Base-by-base conservation (phyloP, 2,113 vertebrate species). In the Pandion haliaetus region DNA sequence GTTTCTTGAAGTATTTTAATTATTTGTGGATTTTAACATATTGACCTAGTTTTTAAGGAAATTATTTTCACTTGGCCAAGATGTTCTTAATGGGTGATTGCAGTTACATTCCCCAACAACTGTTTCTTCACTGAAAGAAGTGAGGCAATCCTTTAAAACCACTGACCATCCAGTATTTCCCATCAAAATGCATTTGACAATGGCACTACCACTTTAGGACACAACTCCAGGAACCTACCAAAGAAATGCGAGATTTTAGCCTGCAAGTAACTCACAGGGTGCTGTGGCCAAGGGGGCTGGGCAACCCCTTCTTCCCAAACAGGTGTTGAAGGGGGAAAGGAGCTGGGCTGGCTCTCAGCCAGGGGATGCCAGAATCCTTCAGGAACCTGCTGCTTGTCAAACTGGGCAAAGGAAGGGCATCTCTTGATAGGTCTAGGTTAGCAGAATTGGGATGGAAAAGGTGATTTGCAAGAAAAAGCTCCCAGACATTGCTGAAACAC, bases 221-320 rank as follows among this genome's bases (percentile, higher is more conserved):
- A 54, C 21, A 47, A 47, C 15, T 73, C 34, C 52, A 65, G 55
- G 47, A 71, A 63, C 9, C 6, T 36, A 55, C 17, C 8, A 40
- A 70, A 79, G 17, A 69, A 70, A 70, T 31, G 15, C 1, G 4
- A 50, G 14, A 3, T 36, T 90, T 92, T 23, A 42, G 7, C 40
- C 32, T 79, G 29, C 26, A 70, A 50, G 25, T 50, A 66, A 44
- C 40, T 66, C 15, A 21, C 4, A 4, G 38, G 11, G 5, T 17
- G 36, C 32, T 0, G 0, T 9, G 29, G 26, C 31, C 42, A 28
- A 52, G 19, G 20, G 15, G 12, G 1, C 13, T 59, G 54, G n/a
- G 29, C 42, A 86, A 14, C 6, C 6, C 12, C 20, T 82, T 62
- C 59, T 74, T 83, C 42, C 31, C 42, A 63, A 93, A 74, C 0